Evolutionary conservation across 2,888 invertebrate species (phyloP).

Genomic region (Andrena bicolor): DNA sequence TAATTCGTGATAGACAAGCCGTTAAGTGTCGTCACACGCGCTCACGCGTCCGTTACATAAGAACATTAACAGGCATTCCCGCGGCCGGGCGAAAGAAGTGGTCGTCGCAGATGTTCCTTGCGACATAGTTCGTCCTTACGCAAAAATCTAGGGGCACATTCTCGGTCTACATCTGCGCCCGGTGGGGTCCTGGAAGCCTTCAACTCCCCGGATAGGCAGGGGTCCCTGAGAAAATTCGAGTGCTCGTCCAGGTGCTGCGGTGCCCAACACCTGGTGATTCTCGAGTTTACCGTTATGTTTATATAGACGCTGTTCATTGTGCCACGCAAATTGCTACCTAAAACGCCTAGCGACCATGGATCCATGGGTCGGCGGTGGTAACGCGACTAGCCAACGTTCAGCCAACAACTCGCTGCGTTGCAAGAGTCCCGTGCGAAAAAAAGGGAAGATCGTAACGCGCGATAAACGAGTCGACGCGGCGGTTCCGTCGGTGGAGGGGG

Average conservation of each 20-base stretch:
- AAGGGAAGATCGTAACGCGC: neutral
- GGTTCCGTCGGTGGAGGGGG: neutral
- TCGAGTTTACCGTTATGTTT: slow-evolving; percentile 65
- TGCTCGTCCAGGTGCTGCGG: slow-evolving; percentile 63
- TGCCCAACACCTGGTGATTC: slow-evolving; percentile 64
- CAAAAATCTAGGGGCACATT: slow-evolving; percentile 49
- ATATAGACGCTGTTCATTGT: slow-evolving; percentile 45
- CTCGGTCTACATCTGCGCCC: slow-evolving; percentile 63
- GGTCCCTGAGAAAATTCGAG: slow-evolving; percentile 68
- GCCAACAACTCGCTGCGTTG: neutral
- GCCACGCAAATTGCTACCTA: slow-evolving; percentile 44
- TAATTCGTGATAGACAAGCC: slow-evolving; percentile 8
- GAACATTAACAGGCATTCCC: neutral
- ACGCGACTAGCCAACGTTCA: neutral
- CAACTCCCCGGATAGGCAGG: slow-evolving; percentile 45
- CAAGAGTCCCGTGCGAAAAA: neutral
- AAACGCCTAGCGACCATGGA: slow-evolving; percentile 22
- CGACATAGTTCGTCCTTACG: slow-evolving; percentile 44
- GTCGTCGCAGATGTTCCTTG: slow-evolving; percentile 57
- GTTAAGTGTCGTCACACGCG: slow-evolving; percentile 15
- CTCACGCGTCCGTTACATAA: slow-evolving; percentile 27
- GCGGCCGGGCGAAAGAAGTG: neutral
- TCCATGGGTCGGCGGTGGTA: slow-evolving; percentile 7
- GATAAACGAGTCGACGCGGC: neutral
- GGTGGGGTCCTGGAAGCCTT: slow-evolving; percentile 64